Evolutionary conservation across 2,113 vertebrate species (phyloP).

Genomic region (Macaca nemestrina): DNA sequence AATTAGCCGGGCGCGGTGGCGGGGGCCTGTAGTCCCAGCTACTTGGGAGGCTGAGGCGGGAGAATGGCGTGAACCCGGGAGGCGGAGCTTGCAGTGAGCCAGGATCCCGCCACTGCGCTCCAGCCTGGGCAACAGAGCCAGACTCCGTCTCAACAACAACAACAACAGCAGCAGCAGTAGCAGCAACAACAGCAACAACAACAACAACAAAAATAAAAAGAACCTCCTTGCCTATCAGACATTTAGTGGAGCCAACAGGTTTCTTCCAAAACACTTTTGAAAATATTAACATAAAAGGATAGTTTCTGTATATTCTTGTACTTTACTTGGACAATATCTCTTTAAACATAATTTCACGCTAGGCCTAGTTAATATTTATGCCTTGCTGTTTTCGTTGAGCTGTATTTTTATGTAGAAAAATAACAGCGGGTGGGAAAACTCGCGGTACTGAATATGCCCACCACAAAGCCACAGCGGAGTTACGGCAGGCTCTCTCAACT

Average conservation of each 20-base stretch:
- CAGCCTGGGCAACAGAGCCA: no score
- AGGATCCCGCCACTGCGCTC: no score
- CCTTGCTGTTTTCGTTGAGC: background rate
- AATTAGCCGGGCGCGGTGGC: fast-evolving
- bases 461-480: background rate
- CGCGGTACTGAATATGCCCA: background rate
- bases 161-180: no score
- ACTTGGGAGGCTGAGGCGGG: no score
- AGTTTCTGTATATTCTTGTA: background rate
- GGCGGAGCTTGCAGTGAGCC: no score
- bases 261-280: background rate
- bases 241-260: background rate
- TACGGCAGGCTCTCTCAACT: fast-evolving
- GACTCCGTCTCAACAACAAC: no score
- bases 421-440: background rate
- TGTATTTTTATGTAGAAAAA: background rate
- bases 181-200: no score
- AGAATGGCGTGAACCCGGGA: no score
- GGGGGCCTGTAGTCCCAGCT: no score
- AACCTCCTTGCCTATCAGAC: background rate
- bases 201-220: no score
- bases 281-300: background rate
- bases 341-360: background rate
- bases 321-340: background rate
- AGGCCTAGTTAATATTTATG: background rate